Conservation (phyloP, 2,888 invertebrate genomes). For the Julus scandinavius region DNA sequence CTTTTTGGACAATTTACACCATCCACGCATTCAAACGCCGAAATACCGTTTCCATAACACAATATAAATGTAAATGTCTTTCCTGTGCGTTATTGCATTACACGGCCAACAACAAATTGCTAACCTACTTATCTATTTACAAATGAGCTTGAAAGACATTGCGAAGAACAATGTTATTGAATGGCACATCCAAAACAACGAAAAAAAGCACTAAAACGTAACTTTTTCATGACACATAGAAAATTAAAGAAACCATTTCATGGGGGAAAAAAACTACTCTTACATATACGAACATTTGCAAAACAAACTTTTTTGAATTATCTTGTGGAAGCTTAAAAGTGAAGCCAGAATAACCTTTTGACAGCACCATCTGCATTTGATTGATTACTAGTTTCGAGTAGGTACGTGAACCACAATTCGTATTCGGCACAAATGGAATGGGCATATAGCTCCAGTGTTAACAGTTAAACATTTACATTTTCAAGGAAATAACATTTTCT, state of each 20-base stretch:
- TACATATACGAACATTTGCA: neutral
- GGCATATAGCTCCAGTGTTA: neutral
- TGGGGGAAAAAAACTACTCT: neutral
- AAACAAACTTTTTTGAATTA: neutral
- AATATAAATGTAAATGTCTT: constrained; percentile 40
- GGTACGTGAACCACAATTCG: neutral
- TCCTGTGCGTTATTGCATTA: constrained; percentile 21
- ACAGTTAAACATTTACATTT: too few species aligned
- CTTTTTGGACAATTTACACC: constrained; percentile 25
- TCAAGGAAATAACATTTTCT: too few species aligned
- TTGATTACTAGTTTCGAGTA: neutral
- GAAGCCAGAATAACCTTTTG: constrained; percentile 40
- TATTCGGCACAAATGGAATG: neutral
- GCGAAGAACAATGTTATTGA: neutral
- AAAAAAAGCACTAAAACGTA: constrained; percentile 25
- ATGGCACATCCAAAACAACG: neutral
- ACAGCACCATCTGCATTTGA: constrained; percentile 1
- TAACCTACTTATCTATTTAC: constrained; percentile 46
- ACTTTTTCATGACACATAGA: neutral
- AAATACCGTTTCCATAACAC: constrained; percentile 42
- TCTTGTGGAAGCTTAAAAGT: neutral
- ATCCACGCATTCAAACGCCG: neutral
- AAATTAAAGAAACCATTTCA: constrained; percentile 28
- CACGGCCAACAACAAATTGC: constrained; percentile 37
- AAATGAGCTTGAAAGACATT: constrained; percentile 36